These are phyloP conservation scores for Thinocorus orbignyianus DNA, from an alignment of 2,113 vertebrate species.

Conservation along the genomic window DNA sequence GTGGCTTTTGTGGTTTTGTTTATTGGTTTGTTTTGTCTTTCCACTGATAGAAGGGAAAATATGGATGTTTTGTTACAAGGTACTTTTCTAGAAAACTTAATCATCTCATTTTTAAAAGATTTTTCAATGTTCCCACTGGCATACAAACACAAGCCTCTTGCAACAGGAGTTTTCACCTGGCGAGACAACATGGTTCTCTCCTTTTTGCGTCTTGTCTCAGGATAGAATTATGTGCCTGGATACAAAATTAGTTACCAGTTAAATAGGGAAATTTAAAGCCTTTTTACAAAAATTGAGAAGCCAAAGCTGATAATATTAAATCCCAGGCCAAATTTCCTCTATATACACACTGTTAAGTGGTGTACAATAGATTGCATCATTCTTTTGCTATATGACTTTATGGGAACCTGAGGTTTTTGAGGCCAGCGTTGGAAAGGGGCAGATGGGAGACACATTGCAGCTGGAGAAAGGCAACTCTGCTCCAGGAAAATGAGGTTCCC, in stretches of 20 bases:
- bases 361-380: not conserved
- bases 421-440: not conserved
- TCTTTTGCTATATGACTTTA: not conserved
- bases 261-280: not conserved
- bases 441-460: accelerated
- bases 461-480: not conserved
- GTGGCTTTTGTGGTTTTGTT: not conserved
- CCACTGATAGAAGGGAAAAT: not conserved
- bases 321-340: not conserved
- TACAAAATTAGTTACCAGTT: not conserved
- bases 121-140: not conserved
- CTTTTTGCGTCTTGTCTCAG: not conserved
- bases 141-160: not conserved
- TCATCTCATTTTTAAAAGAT: not conserved
- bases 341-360: accelerated
- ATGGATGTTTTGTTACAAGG: not conserved
- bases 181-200: not conserved
- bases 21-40: not conserved
- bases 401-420: not conserved
- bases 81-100: not conserved
- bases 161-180: not conserved
- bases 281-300: not conserved
- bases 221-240: not conserved
- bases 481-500: accelerated
- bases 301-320: not conserved